Evolutionary conservation across 2,113 vertebrate species (phyloP), one percentile per base, ranked within the genome.

Genomic region (Perca flavescens): DNA sequence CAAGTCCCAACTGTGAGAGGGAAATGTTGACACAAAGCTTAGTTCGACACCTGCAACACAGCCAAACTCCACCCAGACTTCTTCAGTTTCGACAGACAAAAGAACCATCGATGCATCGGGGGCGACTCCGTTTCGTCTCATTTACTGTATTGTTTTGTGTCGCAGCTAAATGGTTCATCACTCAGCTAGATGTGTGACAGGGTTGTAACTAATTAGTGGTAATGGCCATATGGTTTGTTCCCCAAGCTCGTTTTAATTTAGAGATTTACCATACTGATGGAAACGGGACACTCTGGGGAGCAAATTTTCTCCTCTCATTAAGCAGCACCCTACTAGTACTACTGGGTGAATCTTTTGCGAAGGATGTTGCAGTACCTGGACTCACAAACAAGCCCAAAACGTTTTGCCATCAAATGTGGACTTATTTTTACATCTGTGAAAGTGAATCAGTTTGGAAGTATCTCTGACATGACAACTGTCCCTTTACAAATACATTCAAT

Each of bases 191-290:
- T 86, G 52, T 57, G 10, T 75, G 86, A 91, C 89, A 77, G 74
- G 60, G 69, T 19, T 52, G 25, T 69, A 86, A 75, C 86, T 92
- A 90, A 94, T 94, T 92, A 88, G 85, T 25, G 34, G 66, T 74
- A 86, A 84, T 77, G 50, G 81, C 86, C 92, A 91, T 89, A 86
- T 92, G 92, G 77, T 78, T 34, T 43, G 43, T 62, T 91, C 85
- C 84, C 52, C 56, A 7, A 67, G 57, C 77, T 79, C 50, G n/a
- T 74, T 75, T 75, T 87, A 34, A 88, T 86, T 82, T 79, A 76
- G 61, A 84, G 80, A 88, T 28, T 63, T 70, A 81, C 86, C 82
- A 77, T 64, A 53, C 68, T 86, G 11, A 10, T 0, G 63, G 53
- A 76, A 71, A 76, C 62, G 72, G 63, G 67, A 25, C 31, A 28